Evolutionary conservation across 2,113 vertebrate species (phyloP).

Genomic region (Nycticebus coucang): DNA sequence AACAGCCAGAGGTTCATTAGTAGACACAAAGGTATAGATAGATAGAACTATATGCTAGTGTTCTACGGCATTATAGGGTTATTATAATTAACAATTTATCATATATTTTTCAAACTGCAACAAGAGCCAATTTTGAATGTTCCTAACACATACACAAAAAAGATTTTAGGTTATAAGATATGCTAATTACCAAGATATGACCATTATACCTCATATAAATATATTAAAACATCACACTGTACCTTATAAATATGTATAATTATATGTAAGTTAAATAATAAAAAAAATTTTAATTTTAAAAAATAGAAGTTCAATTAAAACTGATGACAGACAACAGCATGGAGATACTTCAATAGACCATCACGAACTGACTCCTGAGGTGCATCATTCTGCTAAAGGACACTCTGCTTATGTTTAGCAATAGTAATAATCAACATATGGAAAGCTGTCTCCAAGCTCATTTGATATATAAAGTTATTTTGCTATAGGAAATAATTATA

Average conservation of each 20-base stretch:
- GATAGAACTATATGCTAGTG: not conserved
- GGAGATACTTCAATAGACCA: not conserved
- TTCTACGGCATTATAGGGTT: not conserved
- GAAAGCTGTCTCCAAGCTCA: not conserved
- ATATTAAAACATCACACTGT: not conserved
- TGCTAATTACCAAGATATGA: not conserved
- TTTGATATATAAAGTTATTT: conserved; percentile 27
- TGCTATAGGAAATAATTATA: not conserved
- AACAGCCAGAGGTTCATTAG: not conserved
- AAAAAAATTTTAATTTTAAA: not conserved
- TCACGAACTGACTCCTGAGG: not conserved
- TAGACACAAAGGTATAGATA: not conserved
- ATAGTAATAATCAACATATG: not conserved
- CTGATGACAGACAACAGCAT: not conserved
- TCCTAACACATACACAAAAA: not conserved
- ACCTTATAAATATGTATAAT: not conserved
- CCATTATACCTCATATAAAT: not conserved
- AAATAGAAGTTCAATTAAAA: not conserved
- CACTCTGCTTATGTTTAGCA: not conserved
- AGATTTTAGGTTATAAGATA: not conserved
- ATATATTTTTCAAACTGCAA: not conserved
- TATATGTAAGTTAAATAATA: not conserved
- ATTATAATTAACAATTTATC: not conserved
- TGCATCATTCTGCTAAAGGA: not conserved
- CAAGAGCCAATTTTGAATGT: not conserved